Conservation (phyloP, 2,113 vertebrate genomes). For the Cottus gobio region DNA sequence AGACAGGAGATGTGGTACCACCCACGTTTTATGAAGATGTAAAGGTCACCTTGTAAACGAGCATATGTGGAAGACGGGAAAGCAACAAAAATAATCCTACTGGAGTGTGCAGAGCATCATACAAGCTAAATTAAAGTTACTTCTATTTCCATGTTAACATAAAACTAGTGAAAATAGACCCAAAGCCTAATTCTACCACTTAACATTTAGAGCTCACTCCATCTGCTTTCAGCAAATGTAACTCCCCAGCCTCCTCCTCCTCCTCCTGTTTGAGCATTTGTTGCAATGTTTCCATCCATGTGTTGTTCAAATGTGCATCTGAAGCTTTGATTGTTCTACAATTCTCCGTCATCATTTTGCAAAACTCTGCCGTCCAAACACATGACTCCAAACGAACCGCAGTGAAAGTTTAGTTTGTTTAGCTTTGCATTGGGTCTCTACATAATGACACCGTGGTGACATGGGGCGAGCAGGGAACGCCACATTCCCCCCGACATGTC, state of each 20-base stretch:
- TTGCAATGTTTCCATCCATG: neutral
- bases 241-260: neutral
- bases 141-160: neutral
- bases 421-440: neutral
- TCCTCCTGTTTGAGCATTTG: too few species aligned
- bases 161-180: neutral
- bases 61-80: neutral
- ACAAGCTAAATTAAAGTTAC: neutral
- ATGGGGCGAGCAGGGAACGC: neutral
- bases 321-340: neutral
- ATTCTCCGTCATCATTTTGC: neutral
- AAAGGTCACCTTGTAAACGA: neutral
- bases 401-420: neutral
- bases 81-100: neutral
- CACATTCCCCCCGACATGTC: conserved; percentile 30
- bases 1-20: conserved; percentile 1
- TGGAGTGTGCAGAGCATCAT: neutral
- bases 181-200: neutral
- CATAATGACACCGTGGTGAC: neutral
- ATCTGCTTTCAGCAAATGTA: neutral
- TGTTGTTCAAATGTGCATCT: neutral
- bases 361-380: neutral
- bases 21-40: neutral
- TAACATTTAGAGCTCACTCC: neutral
- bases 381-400: neutral